phyloP scores from a whole-genome alignment of 2,113 vertebrate species.

The Cheirogaleus medius region DNA sequence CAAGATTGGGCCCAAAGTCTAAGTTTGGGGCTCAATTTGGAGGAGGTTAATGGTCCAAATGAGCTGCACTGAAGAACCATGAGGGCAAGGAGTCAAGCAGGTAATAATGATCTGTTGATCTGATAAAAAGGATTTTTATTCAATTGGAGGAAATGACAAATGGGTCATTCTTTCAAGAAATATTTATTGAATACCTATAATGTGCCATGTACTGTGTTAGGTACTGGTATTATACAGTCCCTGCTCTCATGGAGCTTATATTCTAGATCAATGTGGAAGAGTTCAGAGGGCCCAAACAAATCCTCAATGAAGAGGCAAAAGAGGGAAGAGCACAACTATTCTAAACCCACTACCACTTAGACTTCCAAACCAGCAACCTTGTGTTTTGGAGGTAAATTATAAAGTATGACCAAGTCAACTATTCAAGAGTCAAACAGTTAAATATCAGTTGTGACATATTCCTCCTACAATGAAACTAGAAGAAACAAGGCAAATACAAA shows the following conservation, averaged over 20 bases:
- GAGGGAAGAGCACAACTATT: background rate
- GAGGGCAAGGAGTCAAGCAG: background rate
- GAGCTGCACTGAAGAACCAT: background rate
- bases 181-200: background rate
- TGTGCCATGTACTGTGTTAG: background rate
- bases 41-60: background rate
- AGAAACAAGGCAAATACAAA: background rate
- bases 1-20: background rate
- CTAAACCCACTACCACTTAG: background rate
- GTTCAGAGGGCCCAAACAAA: conserved; percentile 12
- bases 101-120: background rate
- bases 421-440: background rate
- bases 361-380: background rate
- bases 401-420: background rate
- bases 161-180: background rate
- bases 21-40: background rate
- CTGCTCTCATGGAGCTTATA: background rate
- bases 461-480: background rate
- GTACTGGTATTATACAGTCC: background rate
- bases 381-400: background rate
- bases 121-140: background rate
- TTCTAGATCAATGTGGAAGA: background rate
- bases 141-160: background rate
- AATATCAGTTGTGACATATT: background rate
- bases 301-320: background rate